These are phyloP conservation scores for Acheta domesticus DNA, from an alignment of 2,888 invertebrate genomes.

Conservation along the genomic window DNA sequence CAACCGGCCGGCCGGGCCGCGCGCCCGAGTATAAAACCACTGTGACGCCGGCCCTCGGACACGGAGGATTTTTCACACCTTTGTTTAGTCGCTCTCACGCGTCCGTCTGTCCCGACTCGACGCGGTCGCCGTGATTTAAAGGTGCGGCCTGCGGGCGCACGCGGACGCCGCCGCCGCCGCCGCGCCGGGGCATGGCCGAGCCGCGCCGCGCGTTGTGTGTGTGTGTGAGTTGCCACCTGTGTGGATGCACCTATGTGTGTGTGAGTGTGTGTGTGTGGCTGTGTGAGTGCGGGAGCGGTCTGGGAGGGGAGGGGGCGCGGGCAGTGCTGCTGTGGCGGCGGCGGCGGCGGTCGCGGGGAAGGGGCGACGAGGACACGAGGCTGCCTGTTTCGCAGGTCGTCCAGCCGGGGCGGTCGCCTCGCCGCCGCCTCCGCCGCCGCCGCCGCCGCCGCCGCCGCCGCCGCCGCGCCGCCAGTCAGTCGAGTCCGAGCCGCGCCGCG, in stretches of 20 bases:
- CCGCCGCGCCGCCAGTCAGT: background rate
- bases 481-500: background rate
- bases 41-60: background rate
- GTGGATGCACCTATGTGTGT: background rate
- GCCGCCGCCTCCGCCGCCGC: background rate
- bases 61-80: background rate
- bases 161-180: background rate
- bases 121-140: constrained; percentile 8
- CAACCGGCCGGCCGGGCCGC: background rate
- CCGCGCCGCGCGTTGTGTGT: background rate
- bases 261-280: background rate
- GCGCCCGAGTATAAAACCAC: background rate
- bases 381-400: constrained; percentile 18
- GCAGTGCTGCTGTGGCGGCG: background rate
- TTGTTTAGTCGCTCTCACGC: constrained; percentile 18
- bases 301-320: background rate
- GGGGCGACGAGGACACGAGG: constrained; percentile 8
- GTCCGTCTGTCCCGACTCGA: background rate
- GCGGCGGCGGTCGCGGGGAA: constrained; percentile 2
- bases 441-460: background rate
- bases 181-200: background rate
- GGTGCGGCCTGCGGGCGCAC: background rate
- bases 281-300: background rate
- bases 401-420: constrained; percentile 11
- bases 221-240: background rate